phyloP scores from a whole-genome alignment of 2,888 invertebrate species.

The Clepsis dumicolana region DNA sequence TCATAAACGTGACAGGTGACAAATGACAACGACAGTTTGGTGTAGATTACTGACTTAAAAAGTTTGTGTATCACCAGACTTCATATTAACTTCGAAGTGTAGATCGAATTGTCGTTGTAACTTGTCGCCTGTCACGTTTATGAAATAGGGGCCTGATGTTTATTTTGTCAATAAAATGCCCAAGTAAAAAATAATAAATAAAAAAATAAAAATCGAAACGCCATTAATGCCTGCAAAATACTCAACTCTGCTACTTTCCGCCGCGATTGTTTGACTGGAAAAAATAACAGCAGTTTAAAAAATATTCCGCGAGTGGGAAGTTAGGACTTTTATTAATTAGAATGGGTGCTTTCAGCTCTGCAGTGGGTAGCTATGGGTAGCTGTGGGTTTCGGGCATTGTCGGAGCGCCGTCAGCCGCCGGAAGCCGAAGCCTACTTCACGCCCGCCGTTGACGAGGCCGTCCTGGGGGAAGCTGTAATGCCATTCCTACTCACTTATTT shows the following conservation, averaged over 20 bases:
- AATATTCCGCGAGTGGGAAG: conserved; percentile 2
- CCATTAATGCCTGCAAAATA: not conserved
- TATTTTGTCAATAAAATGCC: too few species aligned
- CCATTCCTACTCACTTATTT: conserved; percentile 17
- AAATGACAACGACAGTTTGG: too few species aligned
- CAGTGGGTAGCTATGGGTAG: conserved; percentile 11
- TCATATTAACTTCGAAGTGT: too few species aligned
- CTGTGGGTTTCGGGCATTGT: conserved; percentile 28
- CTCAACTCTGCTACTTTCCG: not conserved
- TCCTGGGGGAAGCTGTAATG: conserved; percentile 13
- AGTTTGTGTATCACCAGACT: too few species aligned
- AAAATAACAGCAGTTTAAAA: not conserved
- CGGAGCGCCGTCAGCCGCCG: conserved; percentile 52
- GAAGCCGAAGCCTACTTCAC: conserved; percentile 73
- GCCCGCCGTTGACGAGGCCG: conserved; percentile 67
- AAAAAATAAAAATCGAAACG: not conserved
- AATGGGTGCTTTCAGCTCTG: conserved; percentile 14
- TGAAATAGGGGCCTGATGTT: too few species aligned
- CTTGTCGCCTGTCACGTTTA: too few species aligned
- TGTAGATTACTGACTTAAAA: too few species aligned
- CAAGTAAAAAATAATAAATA: too few species aligned
- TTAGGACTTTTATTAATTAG: conserved; percentile 18
- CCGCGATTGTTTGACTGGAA: not conserved
- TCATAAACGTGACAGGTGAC: not conserved
- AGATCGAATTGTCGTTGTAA: too few species aligned